phyloP scores from a whole-genome alignment of 2,888 invertebrate genomes.

The Callinectes sapidus region DNA sequence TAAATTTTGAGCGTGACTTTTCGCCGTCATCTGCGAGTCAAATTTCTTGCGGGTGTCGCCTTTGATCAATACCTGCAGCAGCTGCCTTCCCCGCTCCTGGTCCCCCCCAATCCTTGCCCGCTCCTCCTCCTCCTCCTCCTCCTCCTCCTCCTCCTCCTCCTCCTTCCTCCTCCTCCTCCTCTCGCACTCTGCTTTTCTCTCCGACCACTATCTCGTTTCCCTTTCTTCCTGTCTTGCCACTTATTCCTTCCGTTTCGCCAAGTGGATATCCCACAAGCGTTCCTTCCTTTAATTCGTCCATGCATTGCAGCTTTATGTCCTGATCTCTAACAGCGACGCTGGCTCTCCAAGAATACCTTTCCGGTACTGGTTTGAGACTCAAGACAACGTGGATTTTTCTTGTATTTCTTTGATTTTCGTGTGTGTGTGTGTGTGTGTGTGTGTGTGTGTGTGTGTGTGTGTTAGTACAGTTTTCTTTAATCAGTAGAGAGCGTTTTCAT shows the following conservation, averaged over 20 bases:
- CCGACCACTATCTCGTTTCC: background rate
- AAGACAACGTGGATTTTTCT: background rate
- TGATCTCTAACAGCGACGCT: background rate
- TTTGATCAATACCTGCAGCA: conserved; percentile 30
- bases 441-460: conserved; percentile 7
- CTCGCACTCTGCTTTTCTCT: background rate
- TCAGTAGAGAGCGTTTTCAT: background rate
- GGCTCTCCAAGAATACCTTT: background rate
- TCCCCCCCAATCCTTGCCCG: background rate
- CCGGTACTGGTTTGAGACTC: background rate
- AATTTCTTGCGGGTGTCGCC: conserved; percentile 37
- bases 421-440: background rate
- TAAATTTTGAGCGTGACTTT: conserved; percentile 35
- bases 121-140: background rate
- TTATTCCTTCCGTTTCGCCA: background rate
- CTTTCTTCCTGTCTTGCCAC: background rate
- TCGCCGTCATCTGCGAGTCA: conserved; percentile 36
- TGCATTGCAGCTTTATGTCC: background rate
- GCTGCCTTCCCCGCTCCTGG: conserved; percentile 6
- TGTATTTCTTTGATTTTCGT: background rate
- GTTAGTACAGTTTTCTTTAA: background rate
- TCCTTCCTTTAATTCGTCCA: background rate
- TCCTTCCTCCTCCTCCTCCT: background rate
- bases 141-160: background rate
- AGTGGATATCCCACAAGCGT: conserved; percentile 10